phyloP scores from a whole-genome alignment of 2,113 vertebrate species.

The Prolemur simus region DNA sequence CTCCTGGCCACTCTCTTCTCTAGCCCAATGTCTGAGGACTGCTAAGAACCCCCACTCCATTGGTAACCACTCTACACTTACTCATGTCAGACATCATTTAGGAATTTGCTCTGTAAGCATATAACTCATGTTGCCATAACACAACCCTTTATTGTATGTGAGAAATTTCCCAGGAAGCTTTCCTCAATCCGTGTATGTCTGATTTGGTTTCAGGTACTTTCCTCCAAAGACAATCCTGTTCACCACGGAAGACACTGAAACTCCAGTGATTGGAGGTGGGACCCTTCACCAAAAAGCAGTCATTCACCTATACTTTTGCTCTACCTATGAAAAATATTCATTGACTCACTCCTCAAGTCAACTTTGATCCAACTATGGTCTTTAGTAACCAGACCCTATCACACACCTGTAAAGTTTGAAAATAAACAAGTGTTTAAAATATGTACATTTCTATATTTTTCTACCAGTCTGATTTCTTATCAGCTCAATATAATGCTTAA shows the following conservation, averaged over 20 bases:
- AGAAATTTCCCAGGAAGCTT: not conserved
- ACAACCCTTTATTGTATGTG: not conserved
- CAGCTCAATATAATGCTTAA: not conserved
- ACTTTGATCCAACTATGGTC: not conserved
- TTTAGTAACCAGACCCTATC: not conserved
- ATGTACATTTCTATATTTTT: not conserved
- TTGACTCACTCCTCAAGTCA: not conserved
- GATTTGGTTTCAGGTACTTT: slow-evolving; percentile 29
- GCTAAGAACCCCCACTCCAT: not conserved
- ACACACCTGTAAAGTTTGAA: not conserved
- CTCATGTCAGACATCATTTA: not conserved
- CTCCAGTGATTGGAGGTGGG: not conserved
- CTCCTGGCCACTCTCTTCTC: not conserved
- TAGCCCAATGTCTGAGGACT: not conserved
- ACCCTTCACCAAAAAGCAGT: not conserved
- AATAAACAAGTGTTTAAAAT: slow-evolving; percentile 59
- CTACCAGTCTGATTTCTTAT: not conserved
- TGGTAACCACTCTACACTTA: not conserved
- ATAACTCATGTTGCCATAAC: not conserved
- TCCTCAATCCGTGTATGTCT: not conserved
- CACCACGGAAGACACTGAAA: not conserved
- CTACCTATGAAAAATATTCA: not conserved
- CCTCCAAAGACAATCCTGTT: not conserved
- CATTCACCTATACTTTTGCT: not conserved
- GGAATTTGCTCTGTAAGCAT: not conserved